Conservation (phyloP, 2,113 vertebrate species). For the Coracopsis vasa region DNA sequence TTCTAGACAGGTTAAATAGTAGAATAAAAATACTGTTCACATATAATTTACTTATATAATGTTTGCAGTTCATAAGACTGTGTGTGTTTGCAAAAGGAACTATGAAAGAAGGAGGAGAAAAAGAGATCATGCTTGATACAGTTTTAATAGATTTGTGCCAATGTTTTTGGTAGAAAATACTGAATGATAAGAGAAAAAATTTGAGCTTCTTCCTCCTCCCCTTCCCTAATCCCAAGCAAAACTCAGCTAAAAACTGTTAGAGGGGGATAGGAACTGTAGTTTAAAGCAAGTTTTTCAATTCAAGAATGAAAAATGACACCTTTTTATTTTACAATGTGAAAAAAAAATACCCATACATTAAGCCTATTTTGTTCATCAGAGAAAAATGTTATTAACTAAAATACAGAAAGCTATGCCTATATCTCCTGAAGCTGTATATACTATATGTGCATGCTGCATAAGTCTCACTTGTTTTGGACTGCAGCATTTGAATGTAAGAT, state of each 20-base stretch:
- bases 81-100: not conserved
- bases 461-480: not conserved
- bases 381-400: not conserved
- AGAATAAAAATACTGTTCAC: not conserved
- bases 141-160: not conserved
- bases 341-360: no score
- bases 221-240: not conserved
- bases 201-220: accelerated
- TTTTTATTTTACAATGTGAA: not conserved
- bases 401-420: accelerated
- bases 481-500: not conserved
- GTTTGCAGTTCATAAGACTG: not conserved
- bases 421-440: not conserved
- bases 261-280: not conserved
- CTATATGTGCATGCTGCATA: not conserved
- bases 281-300: not conserved
- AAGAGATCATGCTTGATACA: not conserved
- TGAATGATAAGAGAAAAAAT: not conserved
- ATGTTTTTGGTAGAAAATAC: not conserved
- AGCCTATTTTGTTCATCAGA: not conserved
- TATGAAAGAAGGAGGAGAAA: not conserved
- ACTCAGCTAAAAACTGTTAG: not conserved
- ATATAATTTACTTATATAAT: not conserved
- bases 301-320: not conserved
- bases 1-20: not conserved